These are phyloP conservation scores for Drosophila leonis DNA, from an alignment of 2,888 invertebrate genomes.

Conservation along the genomic window DNA sequence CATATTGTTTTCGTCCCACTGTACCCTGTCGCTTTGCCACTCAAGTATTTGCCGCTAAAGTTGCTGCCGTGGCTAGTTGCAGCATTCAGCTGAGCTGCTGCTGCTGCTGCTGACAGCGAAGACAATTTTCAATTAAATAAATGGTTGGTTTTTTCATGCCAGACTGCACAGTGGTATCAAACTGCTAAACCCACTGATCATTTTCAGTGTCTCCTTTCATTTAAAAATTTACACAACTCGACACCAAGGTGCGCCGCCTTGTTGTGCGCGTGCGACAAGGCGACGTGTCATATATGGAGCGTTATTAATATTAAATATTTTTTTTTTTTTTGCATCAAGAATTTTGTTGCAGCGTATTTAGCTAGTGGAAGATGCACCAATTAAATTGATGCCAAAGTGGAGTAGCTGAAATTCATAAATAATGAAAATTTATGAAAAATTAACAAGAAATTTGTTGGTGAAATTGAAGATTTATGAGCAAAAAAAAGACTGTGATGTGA, in stretches of 20 bases:
- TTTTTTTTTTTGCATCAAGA: conserved; percentile 30
- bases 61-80: conserved; percentile 41
- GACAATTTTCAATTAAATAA: conserved; percentile 81
- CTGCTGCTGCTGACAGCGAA: conserved; percentile 68
- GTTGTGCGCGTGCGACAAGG: conserved; percentile 9
- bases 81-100: conserved; percentile 24
- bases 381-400: conserved; percentile 13
- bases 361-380: conserved; percentile 11
- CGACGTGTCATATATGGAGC: not conserved
- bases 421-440: conserved; percentile 6
- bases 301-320: conserved; percentile 50
- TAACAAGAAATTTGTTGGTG: not conserved
- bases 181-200: not conserved
- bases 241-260: conserved; percentile 6
- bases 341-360: conserved; percentile 35
- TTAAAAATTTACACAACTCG: not conserved
- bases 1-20: not conserved
- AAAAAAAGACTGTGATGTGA: not conserved
- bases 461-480: not conserved
- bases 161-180: conserved; percentile 53
- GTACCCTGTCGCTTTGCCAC: conserved; percentile 38
- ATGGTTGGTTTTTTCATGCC: conserved; percentile 66
- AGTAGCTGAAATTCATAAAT: not conserved
- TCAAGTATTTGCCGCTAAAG: conserved; percentile 54
- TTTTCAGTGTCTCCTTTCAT: not conserved